These are phyloP conservation scores for Myanophis thanlyinensis DNA, from an alignment of 2,113 vertebrate genomes.

Conservation along the genomic window DNA sequence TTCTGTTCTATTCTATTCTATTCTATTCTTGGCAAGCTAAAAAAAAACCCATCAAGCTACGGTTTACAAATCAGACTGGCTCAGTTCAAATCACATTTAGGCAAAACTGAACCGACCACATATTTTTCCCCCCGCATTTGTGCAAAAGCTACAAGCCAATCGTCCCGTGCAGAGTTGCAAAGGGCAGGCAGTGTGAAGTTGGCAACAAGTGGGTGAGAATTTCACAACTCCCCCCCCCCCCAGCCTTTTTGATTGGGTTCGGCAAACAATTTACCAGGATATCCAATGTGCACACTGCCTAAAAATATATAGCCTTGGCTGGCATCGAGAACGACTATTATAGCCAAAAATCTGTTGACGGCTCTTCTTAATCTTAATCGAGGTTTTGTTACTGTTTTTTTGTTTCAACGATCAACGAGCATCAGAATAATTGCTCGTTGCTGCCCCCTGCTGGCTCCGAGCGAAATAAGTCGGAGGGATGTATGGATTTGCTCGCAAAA, in stretches of 20 bases:
- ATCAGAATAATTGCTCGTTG: no score
- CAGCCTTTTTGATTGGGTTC: background rate
- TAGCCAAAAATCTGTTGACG: background rate
- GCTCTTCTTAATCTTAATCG: background rate
- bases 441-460: background rate
- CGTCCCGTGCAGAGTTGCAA: background rate
- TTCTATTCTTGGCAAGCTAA: no score
- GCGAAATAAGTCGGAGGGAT: background rate
- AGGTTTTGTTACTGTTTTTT: no score
- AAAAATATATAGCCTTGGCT: background rate
- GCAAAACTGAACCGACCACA: background rate
- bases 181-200: background rate
- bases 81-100: background rate
- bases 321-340: background rate
- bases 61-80: background rate
- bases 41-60: background rate
- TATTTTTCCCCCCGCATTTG: background rate
- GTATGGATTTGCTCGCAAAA: background rate
- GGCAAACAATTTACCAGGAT: conserved; percentile 20
- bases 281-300: background rate
- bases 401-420: no score
- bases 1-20: no score
- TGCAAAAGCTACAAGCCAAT: background rate
- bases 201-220: background rate
- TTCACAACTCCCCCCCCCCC: background rate